These are phyloP conservation scores for human (Homo sapiens) DNA, from an alignment of 2,113 vertebrate species.

Conservation along the genomic window GRCh38 chr2:231670001-231670500, in stretches of 20 bases:
- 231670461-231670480: background rate
- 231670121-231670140: background rate
- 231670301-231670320: background rate
- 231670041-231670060: background rate
- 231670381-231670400: background rate
- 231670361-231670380: background rate
- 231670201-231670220: background rate
- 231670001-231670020: background rate
- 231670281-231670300: background rate
- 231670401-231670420: background rate
- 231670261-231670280: background rate
- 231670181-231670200: background rate
- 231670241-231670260: background rate
- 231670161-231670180: background rate
- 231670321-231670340: background rate
- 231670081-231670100: background rate
- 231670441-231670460: background rate
- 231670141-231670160: background rate
- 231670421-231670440: background rate
- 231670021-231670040: background rate
- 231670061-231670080: background rate
- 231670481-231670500: background rate
- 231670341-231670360: accelerated
- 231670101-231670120: background rate
- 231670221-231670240: background rate